phyloP scores from a whole-genome alignment of 2,113 vertebrate species.

The Fulmarus glacialis region DNA sequence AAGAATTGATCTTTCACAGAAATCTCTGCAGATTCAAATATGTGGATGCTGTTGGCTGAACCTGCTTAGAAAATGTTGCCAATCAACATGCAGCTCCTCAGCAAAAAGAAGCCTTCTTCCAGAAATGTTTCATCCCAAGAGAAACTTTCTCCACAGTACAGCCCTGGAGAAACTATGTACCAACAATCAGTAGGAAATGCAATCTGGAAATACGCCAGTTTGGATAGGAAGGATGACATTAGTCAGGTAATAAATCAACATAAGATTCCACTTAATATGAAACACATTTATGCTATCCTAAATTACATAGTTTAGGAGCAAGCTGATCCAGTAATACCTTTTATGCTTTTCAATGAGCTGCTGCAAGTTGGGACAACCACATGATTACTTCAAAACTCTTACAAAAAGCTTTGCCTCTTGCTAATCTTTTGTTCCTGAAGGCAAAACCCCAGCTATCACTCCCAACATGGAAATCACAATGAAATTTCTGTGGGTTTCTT shows the following conservation, averaged over 20 bases:
- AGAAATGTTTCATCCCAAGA: background rate
- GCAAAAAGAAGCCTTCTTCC: background rate
- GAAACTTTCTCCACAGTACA: background rate
- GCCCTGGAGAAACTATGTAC: background rate
- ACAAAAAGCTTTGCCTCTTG: background rate
- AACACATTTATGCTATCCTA: constrained; percentile 53
- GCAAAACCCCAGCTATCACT: background rate
- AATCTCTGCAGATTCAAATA: background rate
- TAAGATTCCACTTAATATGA: constrained; percentile 21
- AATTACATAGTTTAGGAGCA: constrained; percentile 5
- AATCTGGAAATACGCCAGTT: constrained; percentile 8
- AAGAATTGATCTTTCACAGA: background rate
- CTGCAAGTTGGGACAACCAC: constrained; percentile 19
- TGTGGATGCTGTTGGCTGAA: background rate
- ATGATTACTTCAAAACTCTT: constrained; percentile 34
- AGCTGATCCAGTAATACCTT: constrained; percentile 39
- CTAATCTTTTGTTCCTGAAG: background rate
- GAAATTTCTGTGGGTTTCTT: background rate
- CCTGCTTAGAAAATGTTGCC: background rate
- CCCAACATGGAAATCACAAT: background rate
- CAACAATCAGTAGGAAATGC: constrained; percentile 26
- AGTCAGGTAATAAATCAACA: constrained; percentile 55
- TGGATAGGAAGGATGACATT: constrained; percentile 36
- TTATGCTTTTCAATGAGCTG: constrained; percentile 48
- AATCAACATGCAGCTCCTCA: background rate